Conservation (phyloP, 1,140 invertebrate genomes). For the Drosophila rufa region DNA sequence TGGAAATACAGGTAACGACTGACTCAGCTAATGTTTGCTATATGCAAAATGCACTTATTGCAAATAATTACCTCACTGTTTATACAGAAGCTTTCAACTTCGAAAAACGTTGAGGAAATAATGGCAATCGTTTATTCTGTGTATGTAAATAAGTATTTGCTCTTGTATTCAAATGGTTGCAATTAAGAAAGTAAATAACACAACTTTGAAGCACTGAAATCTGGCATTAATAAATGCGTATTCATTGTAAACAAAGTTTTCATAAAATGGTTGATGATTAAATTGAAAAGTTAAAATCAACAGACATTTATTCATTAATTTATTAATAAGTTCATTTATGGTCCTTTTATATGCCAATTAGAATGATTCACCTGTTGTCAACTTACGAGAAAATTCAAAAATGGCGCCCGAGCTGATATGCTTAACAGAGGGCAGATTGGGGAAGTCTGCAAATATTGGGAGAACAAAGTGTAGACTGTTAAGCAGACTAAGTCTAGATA, state of each 20-base stretch:
- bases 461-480: neutral
- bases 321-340: neutral
- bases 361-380: neutral
- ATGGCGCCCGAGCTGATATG: constrained; percentile 16
- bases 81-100: constrained; percentile 6
- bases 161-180: constrained; percentile 7
- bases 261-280: neutral
- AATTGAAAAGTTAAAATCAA: neutral
- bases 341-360: too few relatives aligned
- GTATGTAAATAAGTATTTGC: constrained; percentile 1
- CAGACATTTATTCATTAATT: neutral
- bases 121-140: constrained; percentile 8
- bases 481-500: constrained; percentile 6
- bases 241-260: constrained; percentile 2
- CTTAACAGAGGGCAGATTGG: constrained; percentile 1
- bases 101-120: neutral
- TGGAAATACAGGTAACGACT: neutral
- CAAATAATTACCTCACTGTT: constrained; percentile 17
- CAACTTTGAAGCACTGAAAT: constrained; percentile 2
- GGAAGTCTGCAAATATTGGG: neutral
- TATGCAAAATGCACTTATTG: constrained; percentile 8
- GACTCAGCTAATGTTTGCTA: constrained; percentile 5
- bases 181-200: constrained; percentile 17
- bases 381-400: constrained; percentile 8
- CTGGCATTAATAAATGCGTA: constrained; percentile 9